Evolutionary conservation across 2,888 invertebrate species (phyloP).

Genomic region (Ligdia adustata): DNA sequence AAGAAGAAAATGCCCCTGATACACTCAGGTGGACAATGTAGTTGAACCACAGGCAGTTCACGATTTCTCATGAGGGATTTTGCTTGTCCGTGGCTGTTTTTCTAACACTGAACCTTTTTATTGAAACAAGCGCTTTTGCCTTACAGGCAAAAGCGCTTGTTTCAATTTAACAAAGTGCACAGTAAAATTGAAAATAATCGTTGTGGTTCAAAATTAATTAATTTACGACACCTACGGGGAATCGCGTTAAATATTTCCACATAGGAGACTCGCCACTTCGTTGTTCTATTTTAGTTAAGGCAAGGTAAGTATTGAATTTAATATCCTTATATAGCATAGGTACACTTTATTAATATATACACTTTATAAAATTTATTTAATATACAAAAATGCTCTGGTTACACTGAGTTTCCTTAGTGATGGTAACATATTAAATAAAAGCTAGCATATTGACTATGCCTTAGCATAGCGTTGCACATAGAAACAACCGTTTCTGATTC

Average conservation of each 20-base stretch:
- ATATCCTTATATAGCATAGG: not conserved
- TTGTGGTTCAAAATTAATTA: conserved; percentile 48
- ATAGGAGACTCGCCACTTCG: conserved; percentile 30
- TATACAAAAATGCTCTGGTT: not conserved
- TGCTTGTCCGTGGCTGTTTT: no score
- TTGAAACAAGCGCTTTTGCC: no score
- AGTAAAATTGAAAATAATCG: conserved; percentile 23
- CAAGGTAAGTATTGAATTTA: not conserved
- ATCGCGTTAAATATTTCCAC: conserved; percentile 35
- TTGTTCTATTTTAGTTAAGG: not conserved
- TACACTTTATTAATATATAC: no score
- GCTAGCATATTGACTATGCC: no score
- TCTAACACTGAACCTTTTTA: no score
- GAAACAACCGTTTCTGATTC: not conserved
- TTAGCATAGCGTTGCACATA: no score
- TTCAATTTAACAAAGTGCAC: conserved; percentile 9
- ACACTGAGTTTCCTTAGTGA: not conserved
- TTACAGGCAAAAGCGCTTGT: not conserved
- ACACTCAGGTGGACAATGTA: no score
- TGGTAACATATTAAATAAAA: not conserved
- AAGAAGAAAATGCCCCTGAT: no score
- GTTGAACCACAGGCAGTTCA: no score
- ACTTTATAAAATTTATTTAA: no score
- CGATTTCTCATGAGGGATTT: no score
- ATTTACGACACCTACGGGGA: conserved; percentile 49